Evolutionary conservation across 2,797 vertebrate species (phyloP).

Genomic region (Notolabrus celidotus): DNA sequence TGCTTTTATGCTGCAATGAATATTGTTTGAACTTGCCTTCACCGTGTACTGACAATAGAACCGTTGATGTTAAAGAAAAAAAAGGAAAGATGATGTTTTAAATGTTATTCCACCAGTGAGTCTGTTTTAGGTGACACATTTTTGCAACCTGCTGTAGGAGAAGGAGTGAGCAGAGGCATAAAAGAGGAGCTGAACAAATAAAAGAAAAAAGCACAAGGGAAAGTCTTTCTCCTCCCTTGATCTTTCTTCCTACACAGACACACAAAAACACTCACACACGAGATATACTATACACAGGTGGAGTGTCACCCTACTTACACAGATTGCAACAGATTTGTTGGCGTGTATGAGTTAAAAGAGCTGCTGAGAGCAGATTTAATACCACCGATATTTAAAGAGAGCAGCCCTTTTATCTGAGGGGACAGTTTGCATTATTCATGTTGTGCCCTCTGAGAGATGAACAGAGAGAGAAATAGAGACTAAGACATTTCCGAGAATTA

Average conservation of each 20-base stretch:
- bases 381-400: conserved; percentile 81
- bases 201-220: conserved; percentile 6
- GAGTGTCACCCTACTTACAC: conserved; percentile 75
- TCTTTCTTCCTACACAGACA: conserved; percentile 49
- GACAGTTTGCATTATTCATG: conserved; percentile 85
- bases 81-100: no score
- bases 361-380: conserved; percentile 83
- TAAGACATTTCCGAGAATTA: conserved; percentile 67
- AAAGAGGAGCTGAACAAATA: conserved; percentile 22
- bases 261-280: conserved; percentile 26
- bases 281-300: conserved; percentile 46
- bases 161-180: background rate
- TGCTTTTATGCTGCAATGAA: background rate
- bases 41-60: no score
- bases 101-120: no score
- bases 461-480: conserved; percentile 61
- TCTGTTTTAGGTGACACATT: no score
- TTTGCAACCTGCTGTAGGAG: no score
- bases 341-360: conserved; percentile 81
- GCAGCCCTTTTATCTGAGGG: conserved; percentile 79
- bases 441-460: conserved; percentile 67
- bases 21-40: background rate
- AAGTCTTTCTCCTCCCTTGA: conserved; percentile 34
- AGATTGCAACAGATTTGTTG: conserved; percentile 80
- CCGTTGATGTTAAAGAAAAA: no score